A percentile compares a stretch with the other conserved stretches of the same genome.
These are phyloP conservation scores for Heteromyza rotundicornis DNA, from an alignment of 2,888 invertebrate genomes.

Conservation along the genomic window DNA sequence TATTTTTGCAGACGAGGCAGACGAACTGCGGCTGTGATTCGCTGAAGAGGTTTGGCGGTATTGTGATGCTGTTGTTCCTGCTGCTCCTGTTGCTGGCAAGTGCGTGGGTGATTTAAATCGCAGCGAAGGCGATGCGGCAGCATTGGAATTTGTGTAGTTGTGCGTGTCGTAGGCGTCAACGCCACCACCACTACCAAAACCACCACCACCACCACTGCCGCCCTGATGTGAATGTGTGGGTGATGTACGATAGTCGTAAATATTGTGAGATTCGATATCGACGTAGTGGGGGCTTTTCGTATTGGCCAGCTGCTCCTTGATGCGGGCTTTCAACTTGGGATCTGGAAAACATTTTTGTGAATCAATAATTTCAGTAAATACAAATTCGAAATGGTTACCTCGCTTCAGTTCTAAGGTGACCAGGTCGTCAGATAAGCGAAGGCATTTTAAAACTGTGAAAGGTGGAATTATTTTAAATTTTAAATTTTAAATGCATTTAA, in stretches of 20 bases:
- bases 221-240: slow-evolving; percentile 33
- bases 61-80: slow-evolving; percentile 22
- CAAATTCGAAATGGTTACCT: no score
- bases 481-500: background rate
- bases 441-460: slow-evolving; percentile 89
- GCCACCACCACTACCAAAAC: background rate
- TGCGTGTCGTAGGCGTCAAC: slow-evolving; percentile 20
- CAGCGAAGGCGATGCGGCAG: slow-evolving; percentile 41
- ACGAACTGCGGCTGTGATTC: slow-evolving; percentile 54
- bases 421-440: slow-evolving; percentile 88
- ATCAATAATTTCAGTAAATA: no score
- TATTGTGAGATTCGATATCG: slow-evolving; percentile 64
- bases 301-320: slow-evolving; percentile 74
- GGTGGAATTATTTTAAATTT: slow-evolving; percentile 41
- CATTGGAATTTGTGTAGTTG: slow-evolving; percentile 27
- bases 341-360: slow-evolving; percentile 67
- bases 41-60: slow-evolving; percentile 16
- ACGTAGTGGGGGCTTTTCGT: slow-evolving; percentile 64
- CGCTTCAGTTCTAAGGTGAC: slow-evolving; percentile 89
- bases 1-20: slow-evolving; percentile 55
- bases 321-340: slow-evolving; percentile 84
- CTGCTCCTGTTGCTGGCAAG: slow-evolving; percentile 45
- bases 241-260: slow-evolving; percentile 59
- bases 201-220: slow-evolving; percentile 9
- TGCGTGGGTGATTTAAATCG: slow-evolving; percentile 54